Evolutionary conservation across 2,113 vertebrate species (phyloP).

Genomic region (Orycteropus afer): DNA sequence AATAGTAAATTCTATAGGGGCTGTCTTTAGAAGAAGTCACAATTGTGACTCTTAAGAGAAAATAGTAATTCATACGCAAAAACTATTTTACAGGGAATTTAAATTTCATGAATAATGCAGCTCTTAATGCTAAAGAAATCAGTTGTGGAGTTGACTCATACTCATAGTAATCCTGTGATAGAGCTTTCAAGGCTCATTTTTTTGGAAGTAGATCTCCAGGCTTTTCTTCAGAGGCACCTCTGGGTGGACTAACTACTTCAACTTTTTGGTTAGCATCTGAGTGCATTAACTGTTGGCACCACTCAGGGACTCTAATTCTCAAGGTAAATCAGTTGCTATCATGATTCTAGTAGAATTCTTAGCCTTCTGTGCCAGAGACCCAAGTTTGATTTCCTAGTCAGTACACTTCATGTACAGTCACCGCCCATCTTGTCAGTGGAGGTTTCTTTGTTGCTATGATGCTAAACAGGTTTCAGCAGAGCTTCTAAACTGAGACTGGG

Average conservation of each 20-base stretch:
- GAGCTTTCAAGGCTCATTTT: not conserved
- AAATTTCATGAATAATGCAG: not conserved
- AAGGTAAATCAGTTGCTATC: not conserved
- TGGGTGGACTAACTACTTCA: not conserved
- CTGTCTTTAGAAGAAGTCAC: not conserved
- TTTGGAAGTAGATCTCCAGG: not conserved
- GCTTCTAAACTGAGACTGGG: not conserved
- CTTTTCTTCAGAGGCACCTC: not conserved
- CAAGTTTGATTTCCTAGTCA: too few species aligned
- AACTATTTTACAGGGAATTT: not conserved
- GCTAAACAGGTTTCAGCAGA: not conserved
- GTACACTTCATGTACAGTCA: too few species aligned
- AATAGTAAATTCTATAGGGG: not conserved
- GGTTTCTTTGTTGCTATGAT: not conserved
- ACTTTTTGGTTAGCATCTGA: not conserved
- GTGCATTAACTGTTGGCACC: not conserved
- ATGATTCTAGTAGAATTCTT: not conserved
- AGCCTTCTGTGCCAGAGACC: not conserved
- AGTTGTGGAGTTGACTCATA: not conserved
- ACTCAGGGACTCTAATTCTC: not conserved
- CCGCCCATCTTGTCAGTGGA: not conserved
- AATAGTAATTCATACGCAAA: constrained; percentile 16
- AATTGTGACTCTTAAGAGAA: not conserved
- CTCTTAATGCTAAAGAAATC: not conserved
- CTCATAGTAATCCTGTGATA: not conserved